Conservation (phyloP, 2,113 vertebrate genomes). For the Sclerurus mexicanus region DNA sequence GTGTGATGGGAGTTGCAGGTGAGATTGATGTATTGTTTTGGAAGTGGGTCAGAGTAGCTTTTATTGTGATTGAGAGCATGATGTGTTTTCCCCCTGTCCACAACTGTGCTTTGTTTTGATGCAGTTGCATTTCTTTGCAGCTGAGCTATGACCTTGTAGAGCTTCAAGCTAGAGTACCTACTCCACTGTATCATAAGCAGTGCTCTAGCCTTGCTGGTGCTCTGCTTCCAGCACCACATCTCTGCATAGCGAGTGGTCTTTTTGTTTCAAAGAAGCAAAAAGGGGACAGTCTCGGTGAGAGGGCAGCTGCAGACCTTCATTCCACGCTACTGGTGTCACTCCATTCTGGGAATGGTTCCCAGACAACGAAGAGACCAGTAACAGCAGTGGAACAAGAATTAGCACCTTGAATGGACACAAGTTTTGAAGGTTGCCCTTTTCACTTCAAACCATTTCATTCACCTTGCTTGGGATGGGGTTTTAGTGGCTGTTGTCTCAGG, state of each 20-base stretch:
- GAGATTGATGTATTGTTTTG: slow-evolving; percentile 60
- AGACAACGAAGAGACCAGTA: not conserved
- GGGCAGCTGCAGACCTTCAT: not conserved
- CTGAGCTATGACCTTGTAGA: slow-evolving; percentile 25
- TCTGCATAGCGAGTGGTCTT: not conserved
- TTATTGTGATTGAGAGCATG: slow-evolving; percentile 57
- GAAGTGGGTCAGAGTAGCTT: slow-evolving; percentile 62
- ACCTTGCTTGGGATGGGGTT: not conserved
- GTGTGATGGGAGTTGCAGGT: slow-evolving; percentile 46
- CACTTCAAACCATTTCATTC: not conserved
- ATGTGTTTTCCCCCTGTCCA: not conserved
- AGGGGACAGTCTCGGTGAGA: not conserved
- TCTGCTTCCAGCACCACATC: slow-evolving; percentile 21
- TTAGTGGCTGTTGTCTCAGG: slow-evolving; percentile 35
- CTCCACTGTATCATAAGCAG: not conserved
- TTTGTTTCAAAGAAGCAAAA: not conserved
- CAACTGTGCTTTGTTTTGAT: slow-evolving; percentile 35
- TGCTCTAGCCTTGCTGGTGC: not conserved
- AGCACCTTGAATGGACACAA: not conserved
- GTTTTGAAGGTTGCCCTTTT: not conserved
- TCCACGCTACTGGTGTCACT: not conserved
- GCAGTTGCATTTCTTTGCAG: slow-evolving; percentile 48
- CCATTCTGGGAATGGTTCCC: not conserved
- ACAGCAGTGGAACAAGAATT: not conserved
- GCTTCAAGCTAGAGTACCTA: not conserved